phyloP scores from a whole-genome alignment of 2,113 vertebrate genomes.

The Dolichallabes microphthalmus region DNA sequence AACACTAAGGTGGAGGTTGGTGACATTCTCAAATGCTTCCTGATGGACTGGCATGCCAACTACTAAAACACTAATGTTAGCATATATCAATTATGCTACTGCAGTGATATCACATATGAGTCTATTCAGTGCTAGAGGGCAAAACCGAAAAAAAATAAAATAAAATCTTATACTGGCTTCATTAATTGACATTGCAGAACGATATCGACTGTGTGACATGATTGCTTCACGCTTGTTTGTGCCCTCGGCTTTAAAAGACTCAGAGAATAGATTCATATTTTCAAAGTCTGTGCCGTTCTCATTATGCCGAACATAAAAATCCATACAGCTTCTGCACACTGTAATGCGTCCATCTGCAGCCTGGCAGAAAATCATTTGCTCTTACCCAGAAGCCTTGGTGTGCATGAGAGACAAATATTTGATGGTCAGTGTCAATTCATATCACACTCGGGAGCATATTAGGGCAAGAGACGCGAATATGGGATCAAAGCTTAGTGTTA shows the following conservation, averaged over 20 bases:
- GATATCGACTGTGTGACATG: slow-evolving; percentile 64
- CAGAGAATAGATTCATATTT: slow-evolving; percentile 55
- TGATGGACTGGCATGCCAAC: background rate
- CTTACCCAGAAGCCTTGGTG: slow-evolving; percentile 18
- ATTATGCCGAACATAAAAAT: slow-evolving; percentile 49
- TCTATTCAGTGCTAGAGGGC: background rate
- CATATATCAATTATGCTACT: background rate
- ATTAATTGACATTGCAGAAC: slow-evolving; percentile 69
- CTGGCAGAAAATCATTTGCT: slow-evolving; percentile 36
- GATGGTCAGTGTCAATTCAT: slow-evolving; percentile 8
- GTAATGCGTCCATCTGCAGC: slow-evolving; percentile 40
- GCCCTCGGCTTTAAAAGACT: slow-evolving; percentile 59
- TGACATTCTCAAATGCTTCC: background rate
- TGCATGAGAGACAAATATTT: slow-evolving; percentile 27
- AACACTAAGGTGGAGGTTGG: background rate
- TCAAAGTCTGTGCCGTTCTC: slow-evolving; percentile 12
- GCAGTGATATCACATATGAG: background rate
- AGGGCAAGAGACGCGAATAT: background rate
- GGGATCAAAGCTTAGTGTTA: slow-evolving; percentile 13
- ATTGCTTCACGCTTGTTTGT: slow-evolving; percentile 63
- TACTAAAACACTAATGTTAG: background rate
- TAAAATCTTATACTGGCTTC: slow-evolving; percentile 43
- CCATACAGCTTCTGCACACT: slow-evolving; percentile 44
- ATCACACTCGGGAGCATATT: background rate
- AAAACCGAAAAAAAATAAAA: background rate